These are phyloP conservation scores for Lasaia peninsularis DNA, from an alignment of 1,140 invertebrate species.

Conservation along the genomic window DNA sequence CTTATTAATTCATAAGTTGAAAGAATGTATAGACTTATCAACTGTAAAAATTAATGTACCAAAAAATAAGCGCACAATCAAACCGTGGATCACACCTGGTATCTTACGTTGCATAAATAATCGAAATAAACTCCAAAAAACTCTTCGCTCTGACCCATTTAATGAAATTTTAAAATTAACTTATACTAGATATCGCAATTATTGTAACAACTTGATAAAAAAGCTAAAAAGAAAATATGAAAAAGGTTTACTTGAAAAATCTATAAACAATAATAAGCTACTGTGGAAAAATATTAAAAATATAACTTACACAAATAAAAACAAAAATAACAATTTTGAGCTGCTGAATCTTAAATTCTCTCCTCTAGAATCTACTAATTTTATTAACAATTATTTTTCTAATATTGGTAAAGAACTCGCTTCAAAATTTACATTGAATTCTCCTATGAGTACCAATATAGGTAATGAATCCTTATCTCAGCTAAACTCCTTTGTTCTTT, in stretches of 20 bases:
- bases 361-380: background rate
- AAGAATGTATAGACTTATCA: background rate
- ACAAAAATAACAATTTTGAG: background rate
- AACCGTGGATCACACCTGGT: background rate
- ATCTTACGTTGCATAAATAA: background rate
- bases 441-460: background rate
- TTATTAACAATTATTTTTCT: background rate
- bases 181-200: background rate
- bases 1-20: background rate
- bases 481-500: constrained; percentile 13
- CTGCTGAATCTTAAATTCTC: background rate
- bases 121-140: background rate
- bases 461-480: background rate
- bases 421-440: background rate
- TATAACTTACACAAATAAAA: background rate
- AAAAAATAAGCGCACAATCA: background rate
- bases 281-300: background rate
- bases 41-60: background rate
- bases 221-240: background rate
- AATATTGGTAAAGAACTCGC: background rate
- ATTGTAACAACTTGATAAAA: background rate
- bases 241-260: background rate
- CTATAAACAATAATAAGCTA: background rate
- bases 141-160: background rate
- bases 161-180: constrained; percentile 3